Base-by-base conservation (phyloP, 2,113 vertebrate genomes). In the Nesogale talazaci region DNA sequence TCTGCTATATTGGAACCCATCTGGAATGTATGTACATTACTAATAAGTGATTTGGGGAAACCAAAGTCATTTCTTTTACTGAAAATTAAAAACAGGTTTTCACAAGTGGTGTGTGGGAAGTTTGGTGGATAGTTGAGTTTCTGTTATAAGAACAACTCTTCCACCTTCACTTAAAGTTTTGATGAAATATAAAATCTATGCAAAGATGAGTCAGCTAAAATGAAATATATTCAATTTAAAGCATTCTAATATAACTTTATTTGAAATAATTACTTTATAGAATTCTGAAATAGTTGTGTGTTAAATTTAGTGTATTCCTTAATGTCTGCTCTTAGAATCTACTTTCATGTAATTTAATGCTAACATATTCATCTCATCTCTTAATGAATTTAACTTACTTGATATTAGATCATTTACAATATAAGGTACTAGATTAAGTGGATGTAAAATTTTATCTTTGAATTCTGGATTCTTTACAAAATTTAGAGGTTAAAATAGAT, bases 1-100 rank as follows among this genome's bases (percentile, higher is more conserved):
- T 98, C 97, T n/a, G 89, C 98, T 27, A 96, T 98, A 42, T 75
- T 98, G 95, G 94, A 97, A 6, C 76, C 97, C 38, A 1, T 6
- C 1, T 98, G 98, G 98, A 98, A 96, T 93, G 98, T 98, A 96
- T 89, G 98, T 87, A 65, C 46, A 74, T 78, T 52, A 5, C 31
- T 70, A 29, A 70, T 2, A 56, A 57, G 22, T 38, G 23, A 52
- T 31, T 29, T 59, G 63, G 36, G 59, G 16, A 29, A 74, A 46
- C 19, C 22, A 42, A 86, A 93, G 20, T 61, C 3, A 82, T 57
- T 86, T 85, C 67, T 92, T 19, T 80, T 83, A 16, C 9, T 36
- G 31, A 79, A 69, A 86, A 10, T 46, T 61, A 57, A 29, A 81
- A 61, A 14, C 15, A 59, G 29, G 11, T 34, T 1, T 25, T 84